Evolutionary conservation across 2,888 invertebrate genomes (phyloP).

Genomic region (Drosophila picticornis): DNA sequence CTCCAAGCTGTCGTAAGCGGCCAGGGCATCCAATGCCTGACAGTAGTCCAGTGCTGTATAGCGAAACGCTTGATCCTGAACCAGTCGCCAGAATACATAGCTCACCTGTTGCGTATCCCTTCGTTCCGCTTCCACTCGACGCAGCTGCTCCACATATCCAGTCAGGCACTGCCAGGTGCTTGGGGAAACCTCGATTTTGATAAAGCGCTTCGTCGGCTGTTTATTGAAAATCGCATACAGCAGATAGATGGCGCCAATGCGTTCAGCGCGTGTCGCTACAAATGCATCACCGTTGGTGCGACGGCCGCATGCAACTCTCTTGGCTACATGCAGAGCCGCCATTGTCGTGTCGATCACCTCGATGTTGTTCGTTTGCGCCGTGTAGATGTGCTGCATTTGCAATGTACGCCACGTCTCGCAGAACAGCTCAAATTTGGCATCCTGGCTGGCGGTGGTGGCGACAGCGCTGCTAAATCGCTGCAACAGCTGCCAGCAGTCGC

Average conservation of each 20-base stretch:
- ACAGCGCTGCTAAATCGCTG: constrained; percentile 35
- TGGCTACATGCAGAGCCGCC: constrained; percentile 72
- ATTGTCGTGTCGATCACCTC: constrained; percentile 78
- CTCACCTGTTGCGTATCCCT: constrained; percentile 62
- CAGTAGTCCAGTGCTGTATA: constrained; percentile 74
- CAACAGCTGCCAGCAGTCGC: constrained; percentile 64
- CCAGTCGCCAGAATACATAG: constrained; percentile 71
- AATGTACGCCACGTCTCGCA: constrained; percentile 72
- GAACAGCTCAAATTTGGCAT: constrained; percentile 70
- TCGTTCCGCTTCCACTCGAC: constrained; percentile 3
- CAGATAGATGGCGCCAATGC: constrained; percentile 77
- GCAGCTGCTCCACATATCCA: constrained; percentile 55
- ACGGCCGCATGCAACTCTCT: constrained; percentile 65
- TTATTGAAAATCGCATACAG: constrained; percentile 82
- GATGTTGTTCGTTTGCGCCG: constrained; percentile 67
- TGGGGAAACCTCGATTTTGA: constrained; percentile 74
- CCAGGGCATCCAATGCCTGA: constrained; percentile 73
- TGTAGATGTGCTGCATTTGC: constrained; percentile 77
- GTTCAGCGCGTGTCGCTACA: constrained; percentile 42
- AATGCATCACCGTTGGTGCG: constrained; percentile 41
- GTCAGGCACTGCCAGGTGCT: constrained; percentile 68
- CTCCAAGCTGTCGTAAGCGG: constrained; percentile 74
- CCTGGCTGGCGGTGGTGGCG: constrained; percentile 10
- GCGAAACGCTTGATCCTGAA: constrained; percentile 70
- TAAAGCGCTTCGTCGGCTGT: constrained; percentile 79